phyloP scores from a whole-genome alignment of 1,140 invertebrate genomes.

The Trichonephila inaurata region DNA sequence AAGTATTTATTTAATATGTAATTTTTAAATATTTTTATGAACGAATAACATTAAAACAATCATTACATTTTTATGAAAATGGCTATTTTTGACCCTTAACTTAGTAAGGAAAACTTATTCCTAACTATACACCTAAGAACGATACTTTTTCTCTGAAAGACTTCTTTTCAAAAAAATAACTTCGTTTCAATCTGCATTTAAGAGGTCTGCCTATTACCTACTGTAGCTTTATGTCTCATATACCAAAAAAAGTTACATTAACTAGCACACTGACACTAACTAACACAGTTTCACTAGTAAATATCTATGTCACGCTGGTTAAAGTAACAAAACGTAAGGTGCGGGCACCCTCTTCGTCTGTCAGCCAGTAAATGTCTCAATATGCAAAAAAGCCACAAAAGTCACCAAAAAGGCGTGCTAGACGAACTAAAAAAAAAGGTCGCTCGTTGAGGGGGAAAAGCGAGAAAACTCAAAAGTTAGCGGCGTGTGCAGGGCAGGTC shows the following conservation, averaged over 20 bases:
- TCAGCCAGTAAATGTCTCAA: background rate
- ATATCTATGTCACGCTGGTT: background rate
- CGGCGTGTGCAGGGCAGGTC: slow-evolving; percentile 45
- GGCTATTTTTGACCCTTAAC: no score
- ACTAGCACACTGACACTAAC: background rate
- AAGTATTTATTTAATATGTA: no score
- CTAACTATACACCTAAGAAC: no score
- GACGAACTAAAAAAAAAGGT: background rate
- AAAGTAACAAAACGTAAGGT: background rate
- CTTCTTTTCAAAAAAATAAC: background rate
- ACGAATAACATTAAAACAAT: no score
- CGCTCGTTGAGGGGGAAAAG: background rate
- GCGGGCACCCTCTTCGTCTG: slow-evolving; percentile 12
- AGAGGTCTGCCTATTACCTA: background rate
- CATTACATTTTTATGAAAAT: no score
- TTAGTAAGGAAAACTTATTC: no score
- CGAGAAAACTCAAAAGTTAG: slow-evolving; percentile 15
- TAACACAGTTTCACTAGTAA: background rate
- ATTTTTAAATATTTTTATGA: no score
- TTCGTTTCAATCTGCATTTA: background rate
- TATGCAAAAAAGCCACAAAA: background rate
- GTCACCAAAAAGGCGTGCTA: background rate
- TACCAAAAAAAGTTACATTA: background rate
- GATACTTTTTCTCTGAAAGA: background rate
- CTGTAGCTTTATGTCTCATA: background rate